These are phyloP conservation scores for Mylabris phalerata DNA, from an alignment of 1,140 invertebrate species.

Conservation along the genomic window DNA sequence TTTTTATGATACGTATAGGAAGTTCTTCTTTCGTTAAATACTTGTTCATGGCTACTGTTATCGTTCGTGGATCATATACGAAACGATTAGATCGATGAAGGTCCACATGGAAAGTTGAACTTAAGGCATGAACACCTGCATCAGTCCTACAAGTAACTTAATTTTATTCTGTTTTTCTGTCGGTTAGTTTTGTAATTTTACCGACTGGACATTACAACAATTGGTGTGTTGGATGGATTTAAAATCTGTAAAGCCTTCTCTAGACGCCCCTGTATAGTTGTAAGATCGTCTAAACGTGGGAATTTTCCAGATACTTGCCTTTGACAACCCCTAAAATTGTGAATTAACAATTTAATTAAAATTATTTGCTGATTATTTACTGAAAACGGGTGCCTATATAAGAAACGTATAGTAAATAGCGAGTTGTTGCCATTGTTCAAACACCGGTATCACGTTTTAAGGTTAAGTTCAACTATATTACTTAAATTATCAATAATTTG, in stretches of 20 bases:
- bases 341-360: constrained; percentile 1
- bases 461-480: too few species aligned
- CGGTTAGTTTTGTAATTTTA: constrained; percentile 28
- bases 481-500: not conserved
- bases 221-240: constrained; percentile 45
- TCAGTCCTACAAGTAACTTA: constrained; percentile 54
- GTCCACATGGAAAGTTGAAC: constrained; percentile 57
- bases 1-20: constrained; percentile 50
- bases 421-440: constrained; percentile 1
- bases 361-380: constrained; percentile 38
- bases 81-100: constrained; percentile 43
- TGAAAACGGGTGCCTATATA: constrained; percentile 57
- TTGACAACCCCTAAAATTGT: constrained; percentile 47
- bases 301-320: constrained; percentile 41
- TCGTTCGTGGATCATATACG: constrained; percentile 43
- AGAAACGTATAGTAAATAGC: constrained; percentile 51
- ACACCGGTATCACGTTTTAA: too few species aligned
- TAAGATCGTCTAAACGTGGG: constrained; percentile 42
- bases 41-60: constrained; percentile 50
- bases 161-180: too few species aligned
- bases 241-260: constrained; percentile 51
- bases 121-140: constrained; percentile 62
- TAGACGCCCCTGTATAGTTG: constrained; percentile 57
- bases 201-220: constrained; percentile 56
- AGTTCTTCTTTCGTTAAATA: constrained; percentile 49